Evolutionary conservation across 2,888 invertebrate species (phyloP).

Genomic region (Caenorhabditis panamensis): DNA sequence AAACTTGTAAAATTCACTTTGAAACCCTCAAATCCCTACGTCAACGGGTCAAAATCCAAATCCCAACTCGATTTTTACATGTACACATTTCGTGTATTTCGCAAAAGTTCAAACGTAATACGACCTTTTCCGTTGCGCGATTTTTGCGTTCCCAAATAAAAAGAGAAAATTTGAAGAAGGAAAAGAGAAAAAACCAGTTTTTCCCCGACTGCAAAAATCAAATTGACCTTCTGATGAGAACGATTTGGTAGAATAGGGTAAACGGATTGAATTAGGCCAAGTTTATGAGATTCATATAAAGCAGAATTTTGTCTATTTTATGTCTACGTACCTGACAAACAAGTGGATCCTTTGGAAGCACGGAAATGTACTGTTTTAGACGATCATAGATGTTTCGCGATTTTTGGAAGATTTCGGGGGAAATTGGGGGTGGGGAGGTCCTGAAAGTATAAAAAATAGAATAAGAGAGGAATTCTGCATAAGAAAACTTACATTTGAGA

Average conservation of each 20-base stretch:
- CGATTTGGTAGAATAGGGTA: no score
- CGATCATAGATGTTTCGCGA: slow-evolving; percentile 25
- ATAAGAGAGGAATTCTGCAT: not conserved
- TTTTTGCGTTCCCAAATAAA: slow-evolving; percentile 1
- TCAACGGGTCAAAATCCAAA: no score
- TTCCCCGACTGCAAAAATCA: not conserved
- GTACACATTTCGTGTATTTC: no score
- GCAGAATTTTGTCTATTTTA: no score
- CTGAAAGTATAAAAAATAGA: slow-evolving; percentile 10
- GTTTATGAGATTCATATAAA: no score
- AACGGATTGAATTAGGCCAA: no score
- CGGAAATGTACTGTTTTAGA: slow-evolving; percentile 39
- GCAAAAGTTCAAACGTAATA: not conserved
- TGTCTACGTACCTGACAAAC: slow-evolving; percentile 37
- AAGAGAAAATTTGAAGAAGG: slow-evolving; percentile 2
- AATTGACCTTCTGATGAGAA: slow-evolving; percentile 15
- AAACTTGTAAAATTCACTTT: no score
- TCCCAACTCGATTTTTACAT: no score
- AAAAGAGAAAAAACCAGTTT: slow-evolving; percentile 35
- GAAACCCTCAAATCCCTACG: no score
- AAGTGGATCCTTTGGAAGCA: slow-evolving; percentile 46
- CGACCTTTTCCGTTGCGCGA: not conserved
- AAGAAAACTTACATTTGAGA: slow-evolving; percentile 10
- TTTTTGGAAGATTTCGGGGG: not conserved
- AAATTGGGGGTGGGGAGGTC: slow-evolving; percentile 29